Evolutionary conservation across 2,888 invertebrate genomes (phyloP), one percentile per base, ranked within the genome.

Genomic region (Drosophila pegasa): DNA sequence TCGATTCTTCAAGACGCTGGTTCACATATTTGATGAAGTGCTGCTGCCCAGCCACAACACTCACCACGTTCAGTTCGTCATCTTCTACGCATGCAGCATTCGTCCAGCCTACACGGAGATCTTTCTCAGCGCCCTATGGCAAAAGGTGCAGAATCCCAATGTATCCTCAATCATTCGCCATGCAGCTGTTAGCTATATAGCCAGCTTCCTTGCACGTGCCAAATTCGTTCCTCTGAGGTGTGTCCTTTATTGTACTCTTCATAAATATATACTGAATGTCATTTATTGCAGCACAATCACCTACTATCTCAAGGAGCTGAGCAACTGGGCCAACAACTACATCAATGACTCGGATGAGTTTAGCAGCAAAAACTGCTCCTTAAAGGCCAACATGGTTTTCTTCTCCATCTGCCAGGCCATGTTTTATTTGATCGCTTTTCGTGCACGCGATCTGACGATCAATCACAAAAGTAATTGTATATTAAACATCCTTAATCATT

Each of bases 361-460:
- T 43, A 88, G 88, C 43, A 87, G 88, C 45, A 85, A 86, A 18
- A 91, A 91, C 61, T 78, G 87, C 50, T 95, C 95, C 77, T 88
- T 95, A 0, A 94, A 95, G 81, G 94, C 95, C 0, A 98, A 99
- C 90, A 94, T 95, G 4, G 96, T 98, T 0, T 99, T 99, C 93
- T 98, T 98, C 90, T 95, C 97, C 1, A 94, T 98, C 4, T 98
- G 98, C 81, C 98, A 99, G 92, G 95, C 97, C 0, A 93, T 98
- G 45, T 98, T 99, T 93, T 98, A 99, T 92, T 93, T 98, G 16
- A 95, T 99, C 67, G 96, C 97, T 0, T 98, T 98, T 91, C 95
- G 98, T 67, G 96, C 97, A 90, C 95, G 95, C 80, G 96, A 98
- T 89, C 93, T 99, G 79, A 95, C 97, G 43, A 94, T 93, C 61